Percentiles rank a stretch among this genome's conserved stretches.
Conservation (phyloP, 1,140 invertebrate genomes). For the Leguminivora glycinivorella region DNA sequence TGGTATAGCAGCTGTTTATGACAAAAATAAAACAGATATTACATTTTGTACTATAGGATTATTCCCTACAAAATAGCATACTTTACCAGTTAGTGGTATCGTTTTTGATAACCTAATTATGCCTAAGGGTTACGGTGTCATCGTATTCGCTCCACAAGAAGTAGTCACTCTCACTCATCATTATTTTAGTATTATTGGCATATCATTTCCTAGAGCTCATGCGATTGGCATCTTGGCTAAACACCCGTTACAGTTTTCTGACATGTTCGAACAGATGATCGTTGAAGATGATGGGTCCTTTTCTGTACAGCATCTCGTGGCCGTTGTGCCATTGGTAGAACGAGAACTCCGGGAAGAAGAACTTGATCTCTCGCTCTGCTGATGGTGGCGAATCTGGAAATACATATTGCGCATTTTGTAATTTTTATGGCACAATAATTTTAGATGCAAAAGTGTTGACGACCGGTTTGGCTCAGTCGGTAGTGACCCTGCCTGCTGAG, state of each 20-base stretch:
- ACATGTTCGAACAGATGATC: slow-evolving; percentile 67
- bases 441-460: too few relatives aligned
- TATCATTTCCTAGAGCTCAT: too few relatives aligned
- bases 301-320: slow-evolving; percentile 58
- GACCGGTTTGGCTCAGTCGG: too few relatives aligned
- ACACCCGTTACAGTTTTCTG: slow-evolving; percentile 48
- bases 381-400: slow-evolving; percentile 88
- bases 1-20: neutral
- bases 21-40: neutral
- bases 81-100: neutral
- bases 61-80: neutral
- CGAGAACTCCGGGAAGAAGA: slow-evolving; percentile 91
- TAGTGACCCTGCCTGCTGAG: too few relatives aligned
- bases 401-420: slow-evolving; percentile 26
- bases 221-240: too few relatives aligned
- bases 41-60: neutral
- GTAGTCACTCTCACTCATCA: too few relatives aligned
- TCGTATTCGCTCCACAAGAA: too few relatives aligned
- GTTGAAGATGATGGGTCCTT: slow-evolving; percentile 70
- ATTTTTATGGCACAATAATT: too few relatives aligned
- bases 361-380: slow-evolving; percentile 86
- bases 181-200: too few relatives aligned
- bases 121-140: too few relatives aligned
- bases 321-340: slow-evolving; percentile 67
- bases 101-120: too few relatives aligned